These are phyloP conservation scores for Tangachromis dhanisi DNA, from an alignment of 2,113 vertebrate genomes.

Conservation along the genomic window DNA sequence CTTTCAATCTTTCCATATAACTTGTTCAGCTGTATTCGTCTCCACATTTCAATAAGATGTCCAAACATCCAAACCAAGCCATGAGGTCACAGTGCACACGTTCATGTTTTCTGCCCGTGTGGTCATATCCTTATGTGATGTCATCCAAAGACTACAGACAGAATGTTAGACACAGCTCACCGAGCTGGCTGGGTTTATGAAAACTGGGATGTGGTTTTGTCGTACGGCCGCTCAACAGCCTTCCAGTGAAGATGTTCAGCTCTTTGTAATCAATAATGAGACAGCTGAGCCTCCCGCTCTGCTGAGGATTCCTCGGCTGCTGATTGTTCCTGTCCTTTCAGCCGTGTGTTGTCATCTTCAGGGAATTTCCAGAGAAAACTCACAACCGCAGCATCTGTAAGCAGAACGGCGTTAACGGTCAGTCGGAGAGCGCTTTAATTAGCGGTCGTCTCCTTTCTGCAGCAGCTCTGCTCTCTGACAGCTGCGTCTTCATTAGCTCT, in stretches of 20 bases:
- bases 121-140: neutral
- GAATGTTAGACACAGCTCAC: neutral
- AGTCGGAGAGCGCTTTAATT: neutral
- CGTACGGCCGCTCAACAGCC: rapidly evolving
- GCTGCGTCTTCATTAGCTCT: constrained; percentile 6
- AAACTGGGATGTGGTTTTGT: neutral
- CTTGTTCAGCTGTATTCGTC: neutral
- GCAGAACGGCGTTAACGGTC: neutral
- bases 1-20: rapidly evolving
- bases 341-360: neutral
- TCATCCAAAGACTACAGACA: neutral
- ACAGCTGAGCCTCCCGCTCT: neutral
- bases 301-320: rapidly evolving
- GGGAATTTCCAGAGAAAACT: neutral
- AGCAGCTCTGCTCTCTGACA: neutral
- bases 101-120: neutral
- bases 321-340: neutral
- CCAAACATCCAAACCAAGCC: rapidly evolving
- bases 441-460: neutral
- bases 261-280: neutral
- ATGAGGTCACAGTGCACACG: neutral
- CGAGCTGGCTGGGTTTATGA: neutral
- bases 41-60: neutral
- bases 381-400: neutral
- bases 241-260: neutral